Evolutionary conservation across 2,797 vertebrate species (phyloP), one percentile per base, ranked within the genome.

Genomic region (Schizopygopsis malacanthus): DNA sequence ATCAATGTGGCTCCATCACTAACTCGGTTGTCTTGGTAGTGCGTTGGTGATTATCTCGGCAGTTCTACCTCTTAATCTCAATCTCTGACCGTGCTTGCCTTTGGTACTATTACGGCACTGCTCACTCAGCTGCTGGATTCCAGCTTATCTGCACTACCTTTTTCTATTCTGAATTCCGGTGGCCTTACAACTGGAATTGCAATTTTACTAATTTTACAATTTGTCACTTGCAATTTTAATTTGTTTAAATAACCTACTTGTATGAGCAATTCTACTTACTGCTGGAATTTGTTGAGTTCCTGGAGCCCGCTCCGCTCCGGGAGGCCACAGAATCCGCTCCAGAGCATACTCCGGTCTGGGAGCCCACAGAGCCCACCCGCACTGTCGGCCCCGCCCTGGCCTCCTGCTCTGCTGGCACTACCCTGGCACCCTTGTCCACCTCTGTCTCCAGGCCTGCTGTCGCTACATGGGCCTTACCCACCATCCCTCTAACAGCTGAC

Each of bases 111-210:
- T 45, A 65, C 9, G 16, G 1, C 59, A 79, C 41, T 65, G 59
- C 59, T 79, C 41, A 45, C 77, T 61, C 39, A 61, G 2, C 39
- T 79, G 13, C 77, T 79, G 9, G 59, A 65, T 63, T 47, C 41
- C 39, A n/a, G 15, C 0, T 69, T 18, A 69, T 69, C 65, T 37
- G 13, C 33, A 37, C 65, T 39, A 69, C 65, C 65, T 18, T 16
- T 37, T 37, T 39, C 15, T 69, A 16, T 45, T 50, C 16, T 52
- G 72, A 25, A 18, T 52, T 52, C 18, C 4, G 72, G 22, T 78
- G 54, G 37, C 52, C 22, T 54, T 50, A 56, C 11, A 13, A 20
- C 8, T 10, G 25, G 25, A 75, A 50, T 16, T 25, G 33, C 33
- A 33, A 33, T 33, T 33, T 3, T 33, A 33, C 33, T 0, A 33